phyloP scores from a whole-genome alignment of 37 sponge, comb jelly and placozoan genomes.

The Amphimedon queenslandica region DNA sequence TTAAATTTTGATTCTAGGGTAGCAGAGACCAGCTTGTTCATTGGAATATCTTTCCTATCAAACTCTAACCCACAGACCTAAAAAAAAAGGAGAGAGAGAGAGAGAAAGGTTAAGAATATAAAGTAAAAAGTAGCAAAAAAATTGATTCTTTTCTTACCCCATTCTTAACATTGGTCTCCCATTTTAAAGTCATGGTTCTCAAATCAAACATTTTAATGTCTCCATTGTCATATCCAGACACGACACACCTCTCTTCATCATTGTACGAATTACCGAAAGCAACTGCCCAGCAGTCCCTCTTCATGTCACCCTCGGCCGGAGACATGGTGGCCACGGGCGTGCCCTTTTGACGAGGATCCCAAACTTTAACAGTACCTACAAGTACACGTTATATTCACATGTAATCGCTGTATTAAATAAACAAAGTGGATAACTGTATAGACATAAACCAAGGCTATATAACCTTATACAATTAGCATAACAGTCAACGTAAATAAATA shows the following conservation, averaged over 20 bases:
- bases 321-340: slow-evolving; percentile 95
- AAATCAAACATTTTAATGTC: slow-evolving; percentile 98
- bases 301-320: slow-evolving; percentile 88
- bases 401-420: too few relatives aligned
- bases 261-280: slow-evolving; percentile 94
- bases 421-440: too few relatives aligned
- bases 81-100: slow-evolving; percentile 9
- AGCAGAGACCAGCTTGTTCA: slow-evolving; percentile 96
- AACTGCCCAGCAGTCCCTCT: slow-evolving; percentile 98
- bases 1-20: slow-evolving; percentile 84
- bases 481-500: too few relatives aligned
- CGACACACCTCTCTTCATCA: slow-evolving; percentile 90
- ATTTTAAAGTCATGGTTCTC: slow-evolving; percentile 86
- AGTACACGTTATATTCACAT: too few relatives aligned
- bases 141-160: slow-evolving; percentile 66
- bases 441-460: too few relatives aligned
- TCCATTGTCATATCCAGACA: slow-evolving; percentile 98
- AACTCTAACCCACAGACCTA: slow-evolving; percentile 95
- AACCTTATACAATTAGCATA: too few relatives aligned
- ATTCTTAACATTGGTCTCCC: slow-evolving; percentile 98
- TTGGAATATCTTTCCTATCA: slow-evolving; percentile 93
- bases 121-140: background rate
- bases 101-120: background rate
- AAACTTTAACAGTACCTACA: slow-evolving; percentile 94
- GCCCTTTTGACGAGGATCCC: slow-evolving; percentile 94